Conservation (phyloP, 1,140 invertebrate species). For the Temnothorax longispinosus region DNA sequence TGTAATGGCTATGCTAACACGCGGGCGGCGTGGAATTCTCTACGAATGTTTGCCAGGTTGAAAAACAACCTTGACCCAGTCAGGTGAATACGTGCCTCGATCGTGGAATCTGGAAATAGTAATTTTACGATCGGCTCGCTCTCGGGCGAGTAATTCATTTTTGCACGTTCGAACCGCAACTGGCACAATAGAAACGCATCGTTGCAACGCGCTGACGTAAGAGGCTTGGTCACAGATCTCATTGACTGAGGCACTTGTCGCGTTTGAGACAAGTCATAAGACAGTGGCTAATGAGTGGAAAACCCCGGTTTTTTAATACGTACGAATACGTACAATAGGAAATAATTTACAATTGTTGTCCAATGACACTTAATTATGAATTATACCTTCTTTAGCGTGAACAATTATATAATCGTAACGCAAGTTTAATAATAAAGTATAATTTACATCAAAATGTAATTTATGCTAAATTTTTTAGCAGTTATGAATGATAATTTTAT, state of each 20-base stretch:
- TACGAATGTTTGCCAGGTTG: slow-evolving; percentile 48
- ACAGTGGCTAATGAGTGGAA: background rate
- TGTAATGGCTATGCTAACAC: slow-evolving; percentile 1
- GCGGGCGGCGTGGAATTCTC: background rate
- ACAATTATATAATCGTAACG: background rate
- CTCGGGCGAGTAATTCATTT: background rate
- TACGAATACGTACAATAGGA: background rate
- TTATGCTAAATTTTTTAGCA: background rate
- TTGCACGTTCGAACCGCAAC: background rate
- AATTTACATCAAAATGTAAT: background rate
- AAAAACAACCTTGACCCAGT: slow-evolving; percentile 71
- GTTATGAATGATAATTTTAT: background rate
- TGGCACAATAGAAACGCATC: slow-evolving; percentile 33
- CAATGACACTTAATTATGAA: background rate
- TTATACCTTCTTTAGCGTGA: background rate
- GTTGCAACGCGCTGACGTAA: slow-evolving; percentile 37
- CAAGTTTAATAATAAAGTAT: slow-evolving; percentile 4
- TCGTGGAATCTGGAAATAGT: slow-evolving; percentile 31
- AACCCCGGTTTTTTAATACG: background rate
- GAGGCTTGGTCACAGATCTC: slow-evolving; percentile 7
- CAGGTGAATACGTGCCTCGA: background rate
- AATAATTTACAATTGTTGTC: background rate
- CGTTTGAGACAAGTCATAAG: background rate
- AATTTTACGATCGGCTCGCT: slow-evolving; percentile 14
- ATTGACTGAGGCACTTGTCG: slow-evolving; percentile 2